Evolutionary conservation across 1,140 invertebrate genomes (phyloP).

Genomic region (Protaetia brevitarsis): DNA sequence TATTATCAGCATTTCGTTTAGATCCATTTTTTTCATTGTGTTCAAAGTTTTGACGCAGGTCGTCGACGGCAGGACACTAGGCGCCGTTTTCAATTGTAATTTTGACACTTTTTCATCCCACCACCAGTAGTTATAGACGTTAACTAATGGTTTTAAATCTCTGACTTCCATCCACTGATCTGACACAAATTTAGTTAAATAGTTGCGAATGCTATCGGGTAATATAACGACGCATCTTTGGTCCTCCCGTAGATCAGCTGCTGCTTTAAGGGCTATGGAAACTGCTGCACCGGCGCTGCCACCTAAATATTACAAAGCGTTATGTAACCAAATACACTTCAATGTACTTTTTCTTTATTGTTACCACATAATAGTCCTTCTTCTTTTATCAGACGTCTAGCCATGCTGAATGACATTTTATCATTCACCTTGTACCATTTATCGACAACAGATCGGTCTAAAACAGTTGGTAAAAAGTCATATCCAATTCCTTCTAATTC

Average conservation of each 20-base stretch:
- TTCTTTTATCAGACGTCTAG: constrained; percentile 81
- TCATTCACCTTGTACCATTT: constrained; percentile 87
- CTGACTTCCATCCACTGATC: constrained; percentile 94
- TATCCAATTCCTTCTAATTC: constrained; percentile 87
- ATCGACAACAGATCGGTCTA: constrained; percentile 77
- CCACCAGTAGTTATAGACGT: constrained; percentile 57
- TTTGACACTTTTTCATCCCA: constrained; percentile 22
- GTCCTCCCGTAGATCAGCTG: constrained; percentile 72
- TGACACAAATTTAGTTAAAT: constrained; percentile 96
- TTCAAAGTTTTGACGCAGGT: constrained; percentile 66
- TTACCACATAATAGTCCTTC: constrained; percentile 92
- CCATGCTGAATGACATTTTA: constrained; percentile 75
- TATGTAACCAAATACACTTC: not conserved
- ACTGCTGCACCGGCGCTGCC: constrained; percentile 90
- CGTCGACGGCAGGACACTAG: constrained; percentile 57
- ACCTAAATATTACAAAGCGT: constrained; percentile 54
- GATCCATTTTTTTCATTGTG: constrained; percentile 63
- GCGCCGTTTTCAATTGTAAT: constrained; percentile 54
- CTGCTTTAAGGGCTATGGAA: constrained; percentile 73
- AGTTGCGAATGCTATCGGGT: constrained; percentile 95
- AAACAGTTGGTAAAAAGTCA: constrained; percentile 93
- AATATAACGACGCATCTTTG: constrained; percentile 88
- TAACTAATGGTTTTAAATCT: constrained; percentile 56
- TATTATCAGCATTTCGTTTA: constrained; percentile 70
- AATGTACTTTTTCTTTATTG: constrained; percentile 27